These are phyloP conservation scores for Cylloceria caligata DNA, from an alignment of 2,888 invertebrate species.

Conservation along the genomic window DNA sequence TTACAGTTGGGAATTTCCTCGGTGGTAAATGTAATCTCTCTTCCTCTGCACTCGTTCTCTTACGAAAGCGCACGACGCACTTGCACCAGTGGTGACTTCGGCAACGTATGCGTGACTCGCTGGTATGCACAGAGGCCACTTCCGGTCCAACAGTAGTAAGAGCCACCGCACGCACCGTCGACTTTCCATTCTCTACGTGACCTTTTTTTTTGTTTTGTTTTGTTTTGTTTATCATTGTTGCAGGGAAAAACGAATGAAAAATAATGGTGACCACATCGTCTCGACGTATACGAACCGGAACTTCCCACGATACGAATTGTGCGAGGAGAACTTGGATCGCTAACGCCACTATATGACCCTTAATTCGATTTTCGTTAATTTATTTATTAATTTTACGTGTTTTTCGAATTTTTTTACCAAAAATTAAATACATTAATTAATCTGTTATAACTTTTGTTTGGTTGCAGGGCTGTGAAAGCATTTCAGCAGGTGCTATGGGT, in stretches of 20 bases:
- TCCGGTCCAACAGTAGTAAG: slow-evolving; percentile 67
- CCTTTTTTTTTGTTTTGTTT: slow-evolving; percentile 34
- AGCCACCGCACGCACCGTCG: slow-evolving; percentile 60
- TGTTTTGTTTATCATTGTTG: slow-evolving; percentile 22
- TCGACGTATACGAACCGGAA: slow-evolving; percentile 37
- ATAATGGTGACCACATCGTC: slow-evolving; percentile 39
- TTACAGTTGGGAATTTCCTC: slow-evolving; percentile 4
- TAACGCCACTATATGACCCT: background rate
- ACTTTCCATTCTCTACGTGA: slow-evolving; percentile 59
- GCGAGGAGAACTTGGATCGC: background rate
- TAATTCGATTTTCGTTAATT: background rate
- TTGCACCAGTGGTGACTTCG: slow-evolving; percentile 8
- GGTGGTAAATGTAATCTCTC: slow-evolving; percentile 44
- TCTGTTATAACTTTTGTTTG: slow-evolving; percentile 59
- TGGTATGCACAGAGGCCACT: slow-evolving; percentile 68
- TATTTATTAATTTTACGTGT: background rate
- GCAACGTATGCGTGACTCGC: slow-evolving; percentile 68
- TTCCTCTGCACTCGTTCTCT: slow-evolving; percentile 12
- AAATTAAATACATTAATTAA: slow-evolving; percentile 3
- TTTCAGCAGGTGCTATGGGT: slow-evolving; percentile 98
- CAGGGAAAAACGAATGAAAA: slow-evolving; percentile 25
- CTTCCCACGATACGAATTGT: slow-evolving; percentile 53
- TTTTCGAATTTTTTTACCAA: background rate
- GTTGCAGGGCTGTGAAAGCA: slow-evolving; percentile 95
- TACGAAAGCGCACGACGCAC: background rate